phyloP scores from a whole-genome alignment of 1,140 invertebrate species.

The Antheraea pernyi region DNA sequence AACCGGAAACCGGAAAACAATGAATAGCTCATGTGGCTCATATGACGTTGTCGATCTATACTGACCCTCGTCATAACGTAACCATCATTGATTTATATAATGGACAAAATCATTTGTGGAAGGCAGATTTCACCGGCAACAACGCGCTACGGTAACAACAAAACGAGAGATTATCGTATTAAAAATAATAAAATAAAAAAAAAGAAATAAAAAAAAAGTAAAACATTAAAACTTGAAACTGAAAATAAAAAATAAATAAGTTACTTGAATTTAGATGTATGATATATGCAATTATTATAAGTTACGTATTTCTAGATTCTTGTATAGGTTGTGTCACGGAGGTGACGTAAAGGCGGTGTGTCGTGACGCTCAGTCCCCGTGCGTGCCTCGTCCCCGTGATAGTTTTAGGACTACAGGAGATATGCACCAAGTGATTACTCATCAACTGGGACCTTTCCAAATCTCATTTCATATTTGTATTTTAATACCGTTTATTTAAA shows the following conservation, averaged over 20 bases:
- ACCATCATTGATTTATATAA: constrained; percentile 28
- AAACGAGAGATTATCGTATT: constrained; percentile 69
- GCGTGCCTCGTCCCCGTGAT: constrained; percentile 66
- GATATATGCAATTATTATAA: constrained; percentile 76
- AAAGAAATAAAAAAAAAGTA: constrained; percentile 73
- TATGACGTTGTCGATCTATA: background rate
- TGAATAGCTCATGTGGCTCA: constrained; percentile 43
- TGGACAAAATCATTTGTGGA: constrained; percentile 73
- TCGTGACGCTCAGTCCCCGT: constrained; percentile 37
- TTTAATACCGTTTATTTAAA: constrained; percentile 46
- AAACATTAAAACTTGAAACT: constrained; percentile 74
- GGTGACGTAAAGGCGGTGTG: constrained; percentile 40
- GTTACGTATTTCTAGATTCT: constrained; percentile 76
- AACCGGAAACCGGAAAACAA: constrained; percentile 59
- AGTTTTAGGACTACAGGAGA: constrained; percentile 60
- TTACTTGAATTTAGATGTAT: constrained; percentile 78
- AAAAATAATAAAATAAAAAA: constrained; percentile 53
- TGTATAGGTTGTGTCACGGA: constrained; percentile 62
- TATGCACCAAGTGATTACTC: constrained; percentile 38
- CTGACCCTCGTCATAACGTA: background rate
- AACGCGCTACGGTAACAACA: constrained; percentile 71
- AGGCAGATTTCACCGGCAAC: constrained; percentile 79
- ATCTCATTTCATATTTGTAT: constrained; percentile 55
- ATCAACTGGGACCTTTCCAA: constrained; percentile 54
- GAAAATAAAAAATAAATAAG: constrained; percentile 71